Percentiles rank a stretch among this genome's conserved stretches.
Conservation (phyloP, 2,888 invertebrate genomes). For the Pterostichus niger region DNA sequence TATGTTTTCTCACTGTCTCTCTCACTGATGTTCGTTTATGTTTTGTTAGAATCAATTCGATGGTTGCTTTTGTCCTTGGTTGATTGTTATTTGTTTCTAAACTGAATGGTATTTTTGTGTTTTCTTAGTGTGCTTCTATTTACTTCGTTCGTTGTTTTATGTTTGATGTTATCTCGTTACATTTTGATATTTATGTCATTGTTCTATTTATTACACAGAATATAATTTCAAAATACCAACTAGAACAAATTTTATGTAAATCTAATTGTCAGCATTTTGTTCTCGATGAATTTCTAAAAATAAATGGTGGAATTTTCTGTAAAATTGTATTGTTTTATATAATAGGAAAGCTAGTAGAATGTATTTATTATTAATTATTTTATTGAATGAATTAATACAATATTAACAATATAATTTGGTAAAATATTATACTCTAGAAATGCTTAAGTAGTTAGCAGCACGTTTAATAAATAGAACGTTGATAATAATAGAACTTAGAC, state of each 20-base stretch:
- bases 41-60: constrained; percentile 63
- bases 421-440: neutral
- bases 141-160: constrained; percentile 56
- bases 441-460: constrained; percentile 36
- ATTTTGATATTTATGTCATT: constrained; percentile 3
- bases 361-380: no score
- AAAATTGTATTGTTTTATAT: no score
- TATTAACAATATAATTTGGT: no score
- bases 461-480: constrained; percentile 49
- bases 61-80: constrained; percentile 51
- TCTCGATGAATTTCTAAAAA: no score
- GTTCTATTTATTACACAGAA: constrained; percentile 47
- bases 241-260: neutral
- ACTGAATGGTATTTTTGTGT: constrained; percentile 47
- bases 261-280: no score
- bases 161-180: constrained; percentile 49
- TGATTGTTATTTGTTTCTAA: constrained; percentile 47
- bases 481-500: neutral
- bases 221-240: neutral
- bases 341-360: no score
- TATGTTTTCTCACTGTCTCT: constrained; percentile 69
- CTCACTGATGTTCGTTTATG: constrained; percentile 66
- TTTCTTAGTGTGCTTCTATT: constrained; percentile 57
- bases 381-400: no score
- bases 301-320: no score